Percentiles rank a stretch among this genome's conserved stretches.
Evolutionary conservation across 1,140 invertebrate genomes (phyloP).

Genomic region (Conopomorpha cramerella): DNA sequence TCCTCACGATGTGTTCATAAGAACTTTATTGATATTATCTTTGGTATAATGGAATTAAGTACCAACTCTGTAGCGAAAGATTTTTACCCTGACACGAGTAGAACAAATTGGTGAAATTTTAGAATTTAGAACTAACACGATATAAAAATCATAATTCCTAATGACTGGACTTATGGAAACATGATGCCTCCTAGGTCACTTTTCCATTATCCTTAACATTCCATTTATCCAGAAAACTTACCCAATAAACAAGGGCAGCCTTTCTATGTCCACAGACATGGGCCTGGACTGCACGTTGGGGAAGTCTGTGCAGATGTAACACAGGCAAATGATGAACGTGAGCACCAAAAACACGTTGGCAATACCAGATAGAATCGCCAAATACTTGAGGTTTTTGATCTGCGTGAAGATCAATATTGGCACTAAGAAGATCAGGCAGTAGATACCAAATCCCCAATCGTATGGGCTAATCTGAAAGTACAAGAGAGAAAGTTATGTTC

Average conservation of each 20-base stretch:
- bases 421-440: slow-evolving; percentile 64
- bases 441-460: no score
- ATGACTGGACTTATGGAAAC: no score
- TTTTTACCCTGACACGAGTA: no score
- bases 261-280: slow-evolving; percentile 45
- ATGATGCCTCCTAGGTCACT: no score
- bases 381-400: slow-evolving; percentile 70
- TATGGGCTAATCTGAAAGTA: no score
- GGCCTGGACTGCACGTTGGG: slow-evolving; percentile 51
- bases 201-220: no score
- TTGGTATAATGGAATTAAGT: no score
- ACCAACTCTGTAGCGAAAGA: no score
- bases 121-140: slow-evolving; percentile 29
- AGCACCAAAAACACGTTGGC: slow-evolving; percentile 72
- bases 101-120: slow-evolving; percentile 61
- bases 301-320: slow-evolving; percentile 69
- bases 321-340: slow-evolving; percentile 73
- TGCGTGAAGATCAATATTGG: slow-evolving; percentile 67
- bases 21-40: no score
- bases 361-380: slow-evolving; percentile 76
- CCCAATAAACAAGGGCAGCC: slow-evolving; percentile 70
- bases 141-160: no score
- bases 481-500: no score
- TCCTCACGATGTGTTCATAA: no score
- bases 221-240: slow-evolving; percentile 22